A percentile compares a stretch with the other conserved stretches of the same genome.
Evolutionary conservation across 2,888 invertebrate species (phyloP).

Genomic region (Mythimna loreyi): DNA sequence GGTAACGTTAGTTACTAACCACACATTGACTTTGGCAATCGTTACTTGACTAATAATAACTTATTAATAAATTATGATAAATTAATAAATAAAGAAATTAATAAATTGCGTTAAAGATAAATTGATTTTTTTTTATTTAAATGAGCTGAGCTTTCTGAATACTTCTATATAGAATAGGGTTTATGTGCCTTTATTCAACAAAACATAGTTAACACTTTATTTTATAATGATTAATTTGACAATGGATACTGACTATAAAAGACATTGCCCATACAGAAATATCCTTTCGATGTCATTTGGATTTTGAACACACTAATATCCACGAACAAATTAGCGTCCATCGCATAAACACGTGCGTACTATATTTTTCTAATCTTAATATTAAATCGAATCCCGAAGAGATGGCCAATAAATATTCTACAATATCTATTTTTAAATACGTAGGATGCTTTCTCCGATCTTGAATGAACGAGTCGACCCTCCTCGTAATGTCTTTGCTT

Average conservation of each 20-base stretch:
- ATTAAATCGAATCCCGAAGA: conserved; percentile 88
- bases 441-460: conserved; percentile 89
- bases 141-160: too few species aligned
- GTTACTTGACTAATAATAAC: too few species aligned
- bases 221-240: too few species aligned
- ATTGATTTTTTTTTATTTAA: too few species aligned
- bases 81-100: too few species aligned
- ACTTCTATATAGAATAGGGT: too few species aligned
- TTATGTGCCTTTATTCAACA: too few species aligned
- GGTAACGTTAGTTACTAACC: too few species aligned
- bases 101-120: too few species aligned
- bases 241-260: not conserved
- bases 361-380: conserved; percentile 87
- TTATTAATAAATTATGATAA: too few species aligned
- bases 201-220: too few species aligned
- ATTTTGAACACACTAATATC: conserved; percentile 60
- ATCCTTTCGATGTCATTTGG: conserved; percentile 41
- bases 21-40: too few species aligned
- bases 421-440: conserved; percentile 89
- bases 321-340: conserved; percentile 75
- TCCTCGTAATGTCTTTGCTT: conserved; percentile 85
- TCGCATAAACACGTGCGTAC: conserved; percentile 80
- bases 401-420: conserved; percentile 88
- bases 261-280: conserved; percentile 14
- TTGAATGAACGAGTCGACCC: conserved; percentile 89